Evolutionary conservation across 2,113 vertebrate genomes (phyloP), one percentile per base, ranked within the genome.

Genomic region (Coryphaenoides rupestris): DNA sequence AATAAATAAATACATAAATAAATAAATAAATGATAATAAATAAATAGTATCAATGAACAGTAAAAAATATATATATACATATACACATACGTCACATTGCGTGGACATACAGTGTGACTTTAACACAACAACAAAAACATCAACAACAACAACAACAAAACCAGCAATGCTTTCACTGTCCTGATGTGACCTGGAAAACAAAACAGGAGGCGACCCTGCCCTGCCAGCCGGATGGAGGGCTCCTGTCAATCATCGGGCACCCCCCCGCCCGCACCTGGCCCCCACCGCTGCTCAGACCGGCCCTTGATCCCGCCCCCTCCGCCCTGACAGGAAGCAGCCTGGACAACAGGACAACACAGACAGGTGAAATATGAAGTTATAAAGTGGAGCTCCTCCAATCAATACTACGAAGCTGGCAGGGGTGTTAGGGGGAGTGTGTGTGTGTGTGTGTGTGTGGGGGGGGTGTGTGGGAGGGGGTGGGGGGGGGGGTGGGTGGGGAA

Each of bases 331-430:
- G 77, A 86, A 69, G 73, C 83, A 63, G 79, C 79, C 78, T 88
- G 79, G 73, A 72, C 81, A 72, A 72, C 81, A 72, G 70, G 78
- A 79, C 79, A 90, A 89, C 28, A 91, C 89, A 86, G 89, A 84
- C 86, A 86, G 79, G 76, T 87, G 70, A 88, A 90, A 89, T 90
- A 89, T 90, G 89, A 90, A 88, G 84, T 90, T 89, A 91, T 87
- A 79, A 87, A 77, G 81, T 87, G 80, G 80, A 33, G 6, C 28
- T 10, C 73, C 63, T 66, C 74, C 77, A 80, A 90, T 90, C 89
- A 89, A 90, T 92, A 88, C 84, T 33, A 81, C 78, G 84, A 73
- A 78, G 74, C 83, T 69, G 57, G 70, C 57, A 70, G 56, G 66
- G 57, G 63, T 70, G 75, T n/a, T n/a, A 76, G 72, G 70, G 62